Percentiles rank a stretch among this genome's conserved stretches.
Evolutionary conservation across 2,113 vertebrate genomes (phyloP).

Genomic region (Bufo bufo): DNA sequence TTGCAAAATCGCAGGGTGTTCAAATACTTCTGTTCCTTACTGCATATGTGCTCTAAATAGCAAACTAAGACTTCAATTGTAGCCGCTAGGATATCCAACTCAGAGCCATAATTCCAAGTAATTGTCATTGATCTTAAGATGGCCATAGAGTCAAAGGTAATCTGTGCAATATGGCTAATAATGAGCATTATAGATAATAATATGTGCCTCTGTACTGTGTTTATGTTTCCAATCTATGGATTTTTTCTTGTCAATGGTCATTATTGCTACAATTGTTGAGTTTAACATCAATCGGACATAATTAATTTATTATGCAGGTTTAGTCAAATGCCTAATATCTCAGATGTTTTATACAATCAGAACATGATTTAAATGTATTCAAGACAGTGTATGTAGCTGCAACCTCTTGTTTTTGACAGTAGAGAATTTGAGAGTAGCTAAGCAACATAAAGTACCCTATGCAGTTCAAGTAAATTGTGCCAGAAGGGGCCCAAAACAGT

Average conservation of each 20-base stretch:
- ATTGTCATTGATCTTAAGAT: neutral
- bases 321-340: neutral
- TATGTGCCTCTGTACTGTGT: neutral
- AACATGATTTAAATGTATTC: neutral
- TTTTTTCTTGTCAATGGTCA: neutral
- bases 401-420: neutral
- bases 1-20: too few relatives aligned
- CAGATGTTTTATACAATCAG: neutral
- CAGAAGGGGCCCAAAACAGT: neutral
- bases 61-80: neutral
- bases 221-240: neutral
- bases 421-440: neutral
- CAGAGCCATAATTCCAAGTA: neutral
- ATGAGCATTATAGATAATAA: neutral
- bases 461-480: neutral
- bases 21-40: too few relatives aligned
- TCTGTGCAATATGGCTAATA: slow-evolving; percentile 3
- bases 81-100: neutral
- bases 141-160: neutral
- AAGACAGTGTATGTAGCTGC: neutral
- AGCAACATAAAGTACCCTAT: neutral
- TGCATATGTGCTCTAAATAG: neutral
- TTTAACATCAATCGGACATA: neutral
- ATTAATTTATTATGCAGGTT: neutral
- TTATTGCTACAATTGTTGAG: neutral